A percentile compares a stretch with the other conserved stretches of the same genome.
Evolutionary conservation across 2,888 invertebrate genomes (phyloP).

Genomic region (Luperina nickerlii): DNA sequence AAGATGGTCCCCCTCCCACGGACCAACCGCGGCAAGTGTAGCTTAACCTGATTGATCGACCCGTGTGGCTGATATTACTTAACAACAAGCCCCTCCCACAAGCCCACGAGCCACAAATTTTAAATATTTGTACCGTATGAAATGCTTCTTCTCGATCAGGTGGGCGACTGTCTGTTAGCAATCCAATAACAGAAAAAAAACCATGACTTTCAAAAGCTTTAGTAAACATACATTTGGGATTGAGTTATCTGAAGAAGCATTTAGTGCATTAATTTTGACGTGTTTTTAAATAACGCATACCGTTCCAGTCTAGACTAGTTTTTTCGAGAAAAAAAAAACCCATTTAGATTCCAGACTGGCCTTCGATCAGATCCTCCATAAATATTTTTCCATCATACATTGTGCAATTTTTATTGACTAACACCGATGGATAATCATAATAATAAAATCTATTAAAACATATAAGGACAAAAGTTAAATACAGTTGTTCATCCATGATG

Average conservation of each 20-base stretch:
- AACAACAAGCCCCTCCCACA: no score
- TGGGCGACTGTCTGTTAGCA: slow-evolving; percentile 1
- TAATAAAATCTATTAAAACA: no score
- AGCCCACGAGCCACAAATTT: no score
- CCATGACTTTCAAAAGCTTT: background rate
- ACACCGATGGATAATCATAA: background rate
- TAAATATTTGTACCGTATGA: no score
- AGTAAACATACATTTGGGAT: slow-evolving; percentile 4
- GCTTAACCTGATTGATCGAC: no score
- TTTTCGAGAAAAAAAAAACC: slow-evolving; percentile 1
- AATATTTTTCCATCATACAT: slow-evolving; percentile 3
- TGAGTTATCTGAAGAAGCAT: slow-evolving; percentile 29
- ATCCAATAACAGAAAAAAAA: background rate
- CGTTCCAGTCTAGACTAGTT: background rate
- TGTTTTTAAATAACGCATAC: slow-evolving; percentile 7
- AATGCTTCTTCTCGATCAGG: no score
- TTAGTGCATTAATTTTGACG: slow-evolving; percentile 35
- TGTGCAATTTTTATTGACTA: background rate
- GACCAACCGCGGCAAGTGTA: no score
- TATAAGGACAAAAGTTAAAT: no score
- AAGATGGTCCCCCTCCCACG: no score
- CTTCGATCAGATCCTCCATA: background rate
- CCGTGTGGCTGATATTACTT: no score
- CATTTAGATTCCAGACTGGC: slow-evolving; percentile 17
- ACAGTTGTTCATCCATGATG: background rate